These are phyloP conservation scores for Arenicola marina DNA, from an alignment of 2,888 invertebrate species.

Conservation along the genomic window DNA sequence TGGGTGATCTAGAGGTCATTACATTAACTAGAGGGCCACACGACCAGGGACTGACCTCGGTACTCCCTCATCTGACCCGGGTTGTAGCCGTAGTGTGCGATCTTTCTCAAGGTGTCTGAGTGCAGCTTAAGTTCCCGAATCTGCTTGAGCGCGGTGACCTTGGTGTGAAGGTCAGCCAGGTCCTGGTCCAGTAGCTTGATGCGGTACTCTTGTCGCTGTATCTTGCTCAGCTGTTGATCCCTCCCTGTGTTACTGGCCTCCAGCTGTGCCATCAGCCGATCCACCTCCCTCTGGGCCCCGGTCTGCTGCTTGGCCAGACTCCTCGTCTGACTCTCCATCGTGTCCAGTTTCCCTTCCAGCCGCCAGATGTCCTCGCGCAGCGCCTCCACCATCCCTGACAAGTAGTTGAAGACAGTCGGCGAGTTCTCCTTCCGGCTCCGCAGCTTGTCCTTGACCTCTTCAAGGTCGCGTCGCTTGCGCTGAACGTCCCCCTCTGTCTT, in stretches of 20 bases:
- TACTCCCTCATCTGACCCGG: constrained; percentile 35
- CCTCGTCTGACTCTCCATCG: constrained; percentile 8
- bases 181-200: constrained; percentile 23
- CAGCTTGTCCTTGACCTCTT: constrained; percentile 10
- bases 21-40: too few relatives aligned
- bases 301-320: constrained; percentile 12
- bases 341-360: constrained; percentile 23
- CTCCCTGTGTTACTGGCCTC: constrained; percentile 31
- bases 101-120: constrained; percentile 42
- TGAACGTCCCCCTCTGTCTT: not conserved
- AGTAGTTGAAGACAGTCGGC: constrained; percentile 12
- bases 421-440: constrained; percentile 14
- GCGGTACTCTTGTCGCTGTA: constrained; percentile 32
- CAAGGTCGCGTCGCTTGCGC: constrained; percentile 5
- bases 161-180: constrained; percentile 35
- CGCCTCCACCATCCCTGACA: constrained; percentile 34
- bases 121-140: constrained; percentile 45
- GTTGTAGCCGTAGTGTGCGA: constrained; percentile 40
- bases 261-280: constrained; percentile 27
- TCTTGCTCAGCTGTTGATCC: constrained; percentile 30
- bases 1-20: too few relatives aligned
- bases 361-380: constrained; percentile 38
- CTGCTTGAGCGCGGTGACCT: constrained; percentile 40
- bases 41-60: too few relatives aligned
- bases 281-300: constrained; percentile 31